phyloP scores from a whole-genome alignment of 2,888 invertebrate species.

The Nomada fabriciana region DNA sequence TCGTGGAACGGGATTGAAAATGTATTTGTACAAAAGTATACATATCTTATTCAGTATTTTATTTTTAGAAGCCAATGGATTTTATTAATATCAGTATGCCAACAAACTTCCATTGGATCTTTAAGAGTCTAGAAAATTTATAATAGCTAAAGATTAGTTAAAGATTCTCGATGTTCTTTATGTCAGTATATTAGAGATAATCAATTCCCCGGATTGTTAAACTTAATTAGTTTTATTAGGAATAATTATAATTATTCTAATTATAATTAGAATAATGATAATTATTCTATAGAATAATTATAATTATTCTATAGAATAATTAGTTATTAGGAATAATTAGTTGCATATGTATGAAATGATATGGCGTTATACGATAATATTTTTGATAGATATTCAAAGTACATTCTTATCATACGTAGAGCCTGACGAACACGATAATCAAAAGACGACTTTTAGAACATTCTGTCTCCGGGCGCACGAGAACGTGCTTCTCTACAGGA shows the following conservation, averaged over 20 bases:
- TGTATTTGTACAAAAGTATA: neutral
- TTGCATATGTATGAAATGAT: neutral
- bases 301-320: too few species aligned
- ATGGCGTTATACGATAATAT: neutral
- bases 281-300: too few species aligned
- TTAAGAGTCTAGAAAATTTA: neutral
- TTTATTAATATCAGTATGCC: neutral
- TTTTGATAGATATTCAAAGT: neutral
- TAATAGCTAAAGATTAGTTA: too few species aligned
- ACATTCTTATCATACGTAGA: conserved; percentile 46
- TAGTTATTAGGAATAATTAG: too few species aligned
- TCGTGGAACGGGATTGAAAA: neutral
- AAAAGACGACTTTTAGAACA: conserved; percentile 8
- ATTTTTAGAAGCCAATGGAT: conserved; percentile 14
- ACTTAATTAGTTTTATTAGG: too few species aligned
- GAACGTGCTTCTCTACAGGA: conserved; percentile 2
- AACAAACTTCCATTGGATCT: neutral
- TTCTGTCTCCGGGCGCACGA: conserved; percentile 33
- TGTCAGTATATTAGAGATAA: too few species aligned
- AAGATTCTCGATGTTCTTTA: too few species aligned
- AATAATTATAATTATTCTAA: too few species aligned
- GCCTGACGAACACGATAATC: conserved; percentile 18
- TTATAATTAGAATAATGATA: too few species aligned
- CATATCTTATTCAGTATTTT: neutral
- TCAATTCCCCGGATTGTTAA: too few species aligned